A percentile compares a stretch with the other conserved stretches of the same genome.
phyloP scores from a whole-genome alignment of 37 sponge, comb jelly and placozoan species.

The Bolinopsis microptera region DNA sequence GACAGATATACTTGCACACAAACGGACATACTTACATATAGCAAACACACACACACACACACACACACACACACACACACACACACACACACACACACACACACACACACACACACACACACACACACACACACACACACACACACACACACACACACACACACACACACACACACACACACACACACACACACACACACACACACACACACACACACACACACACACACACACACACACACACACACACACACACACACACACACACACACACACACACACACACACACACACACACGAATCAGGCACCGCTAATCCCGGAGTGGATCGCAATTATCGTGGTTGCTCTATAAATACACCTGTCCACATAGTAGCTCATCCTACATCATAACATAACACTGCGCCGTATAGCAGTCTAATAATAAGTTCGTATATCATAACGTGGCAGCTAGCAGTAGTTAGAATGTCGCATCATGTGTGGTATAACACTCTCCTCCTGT shows the following conservation, averaged over 20 bases:
- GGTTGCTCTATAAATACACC: too few species aligned
- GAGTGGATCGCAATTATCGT: too few species aligned
- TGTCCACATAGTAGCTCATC: too few species aligned
- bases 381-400: too few species aligned
- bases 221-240: slow-evolving; percentile 71
- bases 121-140: slow-evolving; percentile 71
- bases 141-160: slow-evolving; percentile 71
- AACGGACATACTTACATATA: background rate
- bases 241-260: slow-evolving; percentile 71
- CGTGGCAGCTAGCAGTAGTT: too few species aligned
- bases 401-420: too few species aligned
- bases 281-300: slow-evolving; percentile 70
- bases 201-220: slow-evolving; percentile 70
- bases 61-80: background rate
- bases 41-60: background rate
- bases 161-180: slow-evolving; percentile 71
- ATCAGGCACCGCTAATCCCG: too few species aligned
- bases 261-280: slow-evolving; percentile 71
- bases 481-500: too few species aligned
- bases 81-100: background rate
- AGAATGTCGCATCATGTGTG: too few species aligned
- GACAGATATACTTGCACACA: background rate
- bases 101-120: background rate
- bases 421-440: too few species aligned
- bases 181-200: slow-evolving; percentile 71